These are phyloP conservation scores for Paramormyrops hopkinsi DNA, from an alignment of 2,797 vertebrate species.

Conservation along the genomic window DNA sequence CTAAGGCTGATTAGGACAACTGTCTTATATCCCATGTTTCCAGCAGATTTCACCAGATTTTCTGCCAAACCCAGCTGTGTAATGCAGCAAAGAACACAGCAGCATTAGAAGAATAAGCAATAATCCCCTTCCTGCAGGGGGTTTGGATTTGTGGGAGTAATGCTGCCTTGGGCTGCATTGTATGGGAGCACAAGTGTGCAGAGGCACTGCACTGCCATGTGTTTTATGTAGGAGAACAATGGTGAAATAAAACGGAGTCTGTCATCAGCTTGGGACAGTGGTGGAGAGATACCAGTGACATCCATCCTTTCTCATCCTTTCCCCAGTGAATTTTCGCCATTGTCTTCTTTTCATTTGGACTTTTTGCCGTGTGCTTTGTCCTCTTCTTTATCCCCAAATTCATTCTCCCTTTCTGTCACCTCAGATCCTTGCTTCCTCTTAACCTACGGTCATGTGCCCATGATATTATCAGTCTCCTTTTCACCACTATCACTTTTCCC, in stretches of 20 bases:
- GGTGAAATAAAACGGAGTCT: neutral
- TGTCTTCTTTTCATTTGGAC: neutral
- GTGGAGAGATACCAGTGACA: neutral
- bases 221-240: neutral
- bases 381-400: neutral
- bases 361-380: neutral
- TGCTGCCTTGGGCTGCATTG: neutral
- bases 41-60: neutral
- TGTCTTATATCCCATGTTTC: neutral
- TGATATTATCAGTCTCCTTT: neutral
- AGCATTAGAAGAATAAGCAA: slow-evolving; percentile 9
- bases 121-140: slow-evolving; percentile 15
- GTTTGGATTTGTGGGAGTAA: neutral
- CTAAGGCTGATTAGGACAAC: neutral
- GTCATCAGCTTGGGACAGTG: neutral
- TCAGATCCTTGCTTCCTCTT: neutral
- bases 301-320: neutral
- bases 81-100: slow-evolving; percentile 6
- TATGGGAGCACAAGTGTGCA: neutral
- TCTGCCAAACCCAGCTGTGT: slow-evolving; percentile 9
- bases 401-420: neutral
- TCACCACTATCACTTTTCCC: neutral
- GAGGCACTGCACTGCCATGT: neutral
- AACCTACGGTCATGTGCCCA: neutral
- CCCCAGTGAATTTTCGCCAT: neutral